Evolutionary conservation across 30 jellyfish, hydroid and myxozoan genomes (phyloP).

Genomic region (Rhopilema esculentum): DNA sequence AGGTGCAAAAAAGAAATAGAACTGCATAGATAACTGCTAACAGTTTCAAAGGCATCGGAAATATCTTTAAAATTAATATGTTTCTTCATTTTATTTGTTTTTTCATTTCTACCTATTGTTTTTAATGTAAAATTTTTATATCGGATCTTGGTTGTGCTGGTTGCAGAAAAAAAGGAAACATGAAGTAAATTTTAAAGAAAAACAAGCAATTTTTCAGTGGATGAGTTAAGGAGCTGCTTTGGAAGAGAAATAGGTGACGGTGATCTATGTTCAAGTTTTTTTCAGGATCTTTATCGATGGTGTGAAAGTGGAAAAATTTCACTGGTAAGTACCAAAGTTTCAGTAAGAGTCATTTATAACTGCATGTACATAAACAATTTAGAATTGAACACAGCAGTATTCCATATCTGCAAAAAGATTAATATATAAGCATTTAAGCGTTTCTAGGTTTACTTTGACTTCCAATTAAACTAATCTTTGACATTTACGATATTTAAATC

Average conservation of each 20-base stretch:
- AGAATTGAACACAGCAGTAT: background rate
- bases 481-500: background rate
- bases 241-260: background rate
- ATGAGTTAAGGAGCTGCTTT: background rate
- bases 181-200: background rate
- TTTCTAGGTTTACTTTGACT: too few species aligned
- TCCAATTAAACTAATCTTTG: background rate
- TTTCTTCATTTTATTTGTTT: background rate
- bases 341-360: background rate
- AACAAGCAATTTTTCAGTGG: background rate
- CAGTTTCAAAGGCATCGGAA: background rate
- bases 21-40: background rate
- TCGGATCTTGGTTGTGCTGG: background rate
- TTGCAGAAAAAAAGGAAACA: background rate
- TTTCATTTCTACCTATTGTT: background rate
- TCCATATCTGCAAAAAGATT: background rate
- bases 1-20: background rate
- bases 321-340: background rate
- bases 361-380: background rate
- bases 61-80: background rate
- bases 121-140: too few species aligned
- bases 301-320: background rate
- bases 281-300: background rate
- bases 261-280: background rate
- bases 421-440: too few species aligned